phyloP scores from a whole-genome alignment of 2,113 vertebrate genomes.

The Platanista minor region DNA sequence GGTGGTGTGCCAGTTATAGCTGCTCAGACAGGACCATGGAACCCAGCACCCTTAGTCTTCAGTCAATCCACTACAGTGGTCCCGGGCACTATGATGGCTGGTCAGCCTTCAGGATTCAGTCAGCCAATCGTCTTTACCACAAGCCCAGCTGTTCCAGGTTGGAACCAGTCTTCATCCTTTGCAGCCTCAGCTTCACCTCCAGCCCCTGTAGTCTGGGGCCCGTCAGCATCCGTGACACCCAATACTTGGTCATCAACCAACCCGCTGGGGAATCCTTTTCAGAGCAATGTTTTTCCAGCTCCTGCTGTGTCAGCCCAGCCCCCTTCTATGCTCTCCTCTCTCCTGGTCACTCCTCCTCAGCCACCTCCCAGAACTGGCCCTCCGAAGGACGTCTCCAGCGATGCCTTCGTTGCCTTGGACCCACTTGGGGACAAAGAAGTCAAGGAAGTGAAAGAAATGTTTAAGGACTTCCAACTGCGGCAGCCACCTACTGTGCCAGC shows the following conservation, averaged over 20 bases:
- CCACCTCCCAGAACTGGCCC: conserved; percentile 85
- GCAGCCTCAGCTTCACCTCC: conserved; percentile 71
- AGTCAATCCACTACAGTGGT: conserved; percentile 74
- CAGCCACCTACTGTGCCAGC: conserved; percentile 91
- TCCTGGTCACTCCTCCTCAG: conserved; percentile 78
- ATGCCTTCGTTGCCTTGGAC: conserved; percentile 92
- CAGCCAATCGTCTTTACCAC: conserved; percentile 80
- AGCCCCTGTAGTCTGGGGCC: conserved; percentile 81
- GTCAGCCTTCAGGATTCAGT: conserved; percentile 74
- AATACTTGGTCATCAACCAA: conserved; percentile 82
- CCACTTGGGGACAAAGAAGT: conserved; percentile 93
- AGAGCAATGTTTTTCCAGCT: conserved; percentile 79
- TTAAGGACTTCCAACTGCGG: conserved; percentile 93
- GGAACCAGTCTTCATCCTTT: conserved; percentile 86
- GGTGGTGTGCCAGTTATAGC: conserved; percentile 82
- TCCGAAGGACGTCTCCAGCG: conserved; percentile 84
- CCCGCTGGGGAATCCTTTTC: conserved; percentile 86
- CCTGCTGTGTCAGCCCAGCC: conserved; percentile 32
- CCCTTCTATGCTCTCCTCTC: conserved; percentile 58
- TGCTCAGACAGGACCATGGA: conserved; percentile 83
- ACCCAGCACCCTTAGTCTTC: conserved; percentile 76
- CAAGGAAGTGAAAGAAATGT: conserved; percentile 95
- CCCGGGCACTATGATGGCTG: conserved; percentile 71
- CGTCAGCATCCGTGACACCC: conserved; percentile 65
- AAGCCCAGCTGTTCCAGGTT: conserved; percentile 75